These are phyloP conservation scores for Tinea semifulvella DNA, from an alignment of 2,888 invertebrate genomes.

Conservation along the genomic window DNA sequence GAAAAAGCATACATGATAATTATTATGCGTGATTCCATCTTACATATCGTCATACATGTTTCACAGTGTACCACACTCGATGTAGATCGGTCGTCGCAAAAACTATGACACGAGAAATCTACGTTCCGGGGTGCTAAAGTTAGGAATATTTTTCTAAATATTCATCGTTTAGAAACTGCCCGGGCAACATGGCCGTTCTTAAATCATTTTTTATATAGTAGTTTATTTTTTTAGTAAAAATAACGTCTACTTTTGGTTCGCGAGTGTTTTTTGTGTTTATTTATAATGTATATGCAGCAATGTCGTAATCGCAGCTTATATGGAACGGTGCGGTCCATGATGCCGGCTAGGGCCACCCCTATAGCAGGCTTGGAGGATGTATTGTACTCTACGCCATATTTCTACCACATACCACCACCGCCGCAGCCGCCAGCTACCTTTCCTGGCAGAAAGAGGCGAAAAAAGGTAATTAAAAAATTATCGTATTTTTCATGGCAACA, in stretches of 20 bases:
- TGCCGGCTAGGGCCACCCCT: constrained; percentile 40
- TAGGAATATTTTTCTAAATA: constrained; percentile 46
- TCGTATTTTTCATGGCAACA: no score
- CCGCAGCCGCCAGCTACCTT: constrained; percentile 51
- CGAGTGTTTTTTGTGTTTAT: constrained; percentile 1
- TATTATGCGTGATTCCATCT: constrained; percentile 12
- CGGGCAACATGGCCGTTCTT: background rate
- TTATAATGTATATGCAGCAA: constrained; percentile 42
- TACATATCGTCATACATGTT: constrained; percentile 6
- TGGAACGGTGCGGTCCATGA: constrained; percentile 54
- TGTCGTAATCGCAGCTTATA: constrained; percentile 44
- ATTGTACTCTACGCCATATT: constrained; percentile 46
- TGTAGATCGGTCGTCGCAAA: constrained; percentile 13
- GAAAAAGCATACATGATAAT: constrained; percentile 56
- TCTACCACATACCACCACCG: constrained; percentile 54
- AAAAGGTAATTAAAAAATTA: constrained; percentile 49
- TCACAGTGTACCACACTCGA: background rate
- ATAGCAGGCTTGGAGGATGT: constrained; percentile 42
- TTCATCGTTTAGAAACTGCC: constrained; percentile 43
- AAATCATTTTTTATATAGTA: constrained; percentile 27
- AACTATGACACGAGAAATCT: constrained; percentile 18
- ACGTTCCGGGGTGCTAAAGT: constrained; percentile 36
- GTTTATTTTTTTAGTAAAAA: constrained; percentile 54
- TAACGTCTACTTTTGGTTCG: constrained; percentile 36
- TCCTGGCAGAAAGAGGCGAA: constrained; percentile 56